Evolutionary conservation across 1,140 invertebrate species (phyloP).

Genomic region (Trichonephila inaurata): DNA sequence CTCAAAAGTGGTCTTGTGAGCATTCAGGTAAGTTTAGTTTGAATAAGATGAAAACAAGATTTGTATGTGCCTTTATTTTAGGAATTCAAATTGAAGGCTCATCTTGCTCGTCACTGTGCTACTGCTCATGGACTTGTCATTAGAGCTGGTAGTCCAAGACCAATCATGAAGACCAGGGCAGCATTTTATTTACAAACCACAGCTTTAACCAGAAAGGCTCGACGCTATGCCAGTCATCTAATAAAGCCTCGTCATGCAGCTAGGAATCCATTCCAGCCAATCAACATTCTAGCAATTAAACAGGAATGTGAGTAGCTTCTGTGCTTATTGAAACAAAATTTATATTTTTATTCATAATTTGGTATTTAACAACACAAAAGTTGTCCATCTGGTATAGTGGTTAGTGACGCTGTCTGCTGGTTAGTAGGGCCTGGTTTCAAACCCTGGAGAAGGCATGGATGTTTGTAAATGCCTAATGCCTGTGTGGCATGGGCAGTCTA

Average conservation of each 20-base stretch:
- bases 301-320: constrained; percentile 87
- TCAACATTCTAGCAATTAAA: constrained; percentile 92
- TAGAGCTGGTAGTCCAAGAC: constrained; percentile 88
- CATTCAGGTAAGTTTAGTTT: no score
- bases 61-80: neutral
- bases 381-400: no score
- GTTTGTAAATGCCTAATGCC: no score
- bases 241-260: constrained; percentile 92
- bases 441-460: no score
- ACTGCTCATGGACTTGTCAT: constrained; percentile 91
- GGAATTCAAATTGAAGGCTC: constrained; percentile 96
- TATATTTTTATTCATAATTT: no score
- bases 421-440: no score
- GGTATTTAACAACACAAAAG: no score
- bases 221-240: constrained; percentile 89
- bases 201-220: constrained; percentile 91
- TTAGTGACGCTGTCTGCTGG: no score
- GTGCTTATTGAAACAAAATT: no score
- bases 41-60: neutral
- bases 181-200: constrained; percentile 96
- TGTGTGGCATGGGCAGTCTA: no score
- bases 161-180: constrained; percentile 97
- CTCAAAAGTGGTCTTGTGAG: no score
- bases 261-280: constrained; percentile 91
- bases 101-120: constrained; percentile 94